Evolutionary conservation across 2,888 invertebrate species (phyloP), one percentile per base, ranked within the genome.

Genomic region (Melanophora roralis): DNA sequence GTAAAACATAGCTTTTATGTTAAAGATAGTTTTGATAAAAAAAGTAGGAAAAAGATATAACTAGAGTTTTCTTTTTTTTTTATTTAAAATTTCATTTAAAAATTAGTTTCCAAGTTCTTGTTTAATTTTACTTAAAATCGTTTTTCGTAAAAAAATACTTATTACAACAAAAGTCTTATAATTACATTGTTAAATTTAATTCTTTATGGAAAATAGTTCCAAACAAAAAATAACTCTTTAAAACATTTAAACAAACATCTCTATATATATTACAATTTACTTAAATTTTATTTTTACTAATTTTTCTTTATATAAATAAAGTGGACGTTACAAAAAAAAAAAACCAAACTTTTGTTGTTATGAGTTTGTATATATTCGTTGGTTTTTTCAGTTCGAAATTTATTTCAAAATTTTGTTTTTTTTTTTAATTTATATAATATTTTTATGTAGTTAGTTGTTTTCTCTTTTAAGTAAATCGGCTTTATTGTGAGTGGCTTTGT

Each of bases 291-390:
- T 47, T 38, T 14, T n/a, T n/a, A n/a, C n/a, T 27, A 53, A 53
- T 78, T 55, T 55, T 78, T 71, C 51, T 73, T 72, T 27, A 8
- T 71, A 68, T 62, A 74, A 78, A 78, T 78, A 80, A 80, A 80
- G 76, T 80, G 72, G 43, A 68, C 64, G 43, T 55, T 55, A 14
- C 9, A 53, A 45, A 40, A 36, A 64, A 38, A 55, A 72, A 80
- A 80, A 76, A 57, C 76, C 80, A 76, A 80, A 80, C 80, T 69
- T 74, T 78, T 72, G 78, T 78, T 78, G 71, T 78, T 71, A 69
- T 81, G 72, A 78, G 78, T 81, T 81, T 78, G 62, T 81, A 55
- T 72, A 62, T 40, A 11, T 45, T 43, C n/a, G n/a, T n/a, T 43
- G 14, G 16, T 59, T 71, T n/a, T 65, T 49, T 34, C 4, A 51